Evolutionary conservation across 2,113 vertebrate genomes (phyloP).

Genomic region (Castor canadensis): DNA sequence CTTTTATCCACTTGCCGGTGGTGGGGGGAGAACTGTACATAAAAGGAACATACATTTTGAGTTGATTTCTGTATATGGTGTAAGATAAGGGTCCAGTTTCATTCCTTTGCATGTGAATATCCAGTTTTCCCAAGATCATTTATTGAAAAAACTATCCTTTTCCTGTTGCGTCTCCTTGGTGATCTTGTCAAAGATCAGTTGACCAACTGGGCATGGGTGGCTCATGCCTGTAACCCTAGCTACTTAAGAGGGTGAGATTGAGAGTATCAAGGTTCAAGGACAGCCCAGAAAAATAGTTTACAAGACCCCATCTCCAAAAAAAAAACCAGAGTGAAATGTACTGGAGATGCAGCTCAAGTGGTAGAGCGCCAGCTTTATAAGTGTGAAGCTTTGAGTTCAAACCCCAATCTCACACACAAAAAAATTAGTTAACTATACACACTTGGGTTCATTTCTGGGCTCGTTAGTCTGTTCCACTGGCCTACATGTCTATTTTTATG

Average conservation of each 20-base stretch:
- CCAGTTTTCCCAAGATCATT: not conserved
- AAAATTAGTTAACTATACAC: not conserved
- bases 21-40: not conserved
- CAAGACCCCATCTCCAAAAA: too few relatives aligned
- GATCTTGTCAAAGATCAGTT: not conserved
- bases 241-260: too few relatives aligned
- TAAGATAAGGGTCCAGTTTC: not conserved
- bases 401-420: too few relatives aligned
- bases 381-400: too few relatives aligned
- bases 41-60: not conserved
- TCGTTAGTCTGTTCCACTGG: not conserved
- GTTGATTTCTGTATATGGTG: not conserved
- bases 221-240: too few relatives aligned
- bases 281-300: too few relatives aligned
- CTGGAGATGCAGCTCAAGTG: too few relatives aligned
- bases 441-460: not conserved
- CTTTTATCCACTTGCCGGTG: not conserved
- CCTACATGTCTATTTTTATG: not conserved
- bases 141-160: not conserved
- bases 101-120: not conserved
- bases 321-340: too few relatives aligned
- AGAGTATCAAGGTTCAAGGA: too few relatives aligned
- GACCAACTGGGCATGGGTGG: too few relatives aligned
- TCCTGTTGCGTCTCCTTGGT: not conserved
- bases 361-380: too few relatives aligned